Conservation (phyloP, 2,797 vertebrate species). For the Fringilla coelebs region DNA sequence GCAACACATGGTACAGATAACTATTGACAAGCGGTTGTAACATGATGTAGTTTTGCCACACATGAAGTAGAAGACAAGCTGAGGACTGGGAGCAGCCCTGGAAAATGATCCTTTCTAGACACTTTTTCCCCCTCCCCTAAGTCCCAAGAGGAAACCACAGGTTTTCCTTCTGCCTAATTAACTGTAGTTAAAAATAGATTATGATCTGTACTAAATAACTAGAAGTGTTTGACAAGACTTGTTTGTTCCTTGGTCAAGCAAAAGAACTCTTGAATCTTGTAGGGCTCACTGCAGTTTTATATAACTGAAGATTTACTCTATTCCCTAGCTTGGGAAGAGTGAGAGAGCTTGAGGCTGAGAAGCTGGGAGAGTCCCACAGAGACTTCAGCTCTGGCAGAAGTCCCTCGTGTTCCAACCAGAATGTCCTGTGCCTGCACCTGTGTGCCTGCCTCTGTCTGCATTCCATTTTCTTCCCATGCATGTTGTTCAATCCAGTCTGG, state of each 20-base stretch:
- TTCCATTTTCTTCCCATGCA: background rate
- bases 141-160: background rate
- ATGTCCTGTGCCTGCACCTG: background rate
- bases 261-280: background rate
- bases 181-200: background rate
- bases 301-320: fast-evolving
- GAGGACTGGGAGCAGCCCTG: background rate
- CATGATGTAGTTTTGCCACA: background rate
- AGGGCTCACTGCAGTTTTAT: background rate
- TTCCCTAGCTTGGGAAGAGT: background rate
- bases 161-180: background rate
- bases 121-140: fast-evolving
- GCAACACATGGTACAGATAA: background rate
- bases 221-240: background rate
- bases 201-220: background rate
- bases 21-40: background rate
- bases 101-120: background rate
- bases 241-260: background rate
- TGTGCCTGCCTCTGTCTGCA: background rate
- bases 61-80: background rate
- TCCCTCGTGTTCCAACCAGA: background rate
- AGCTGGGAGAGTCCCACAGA: background rate
- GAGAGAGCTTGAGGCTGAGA: background rate
- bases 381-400: background rate
- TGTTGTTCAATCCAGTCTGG: background rate